Conservation (phyloP, 2,797 vertebrate species). For the Pantherophis vulpinus region DNA sequence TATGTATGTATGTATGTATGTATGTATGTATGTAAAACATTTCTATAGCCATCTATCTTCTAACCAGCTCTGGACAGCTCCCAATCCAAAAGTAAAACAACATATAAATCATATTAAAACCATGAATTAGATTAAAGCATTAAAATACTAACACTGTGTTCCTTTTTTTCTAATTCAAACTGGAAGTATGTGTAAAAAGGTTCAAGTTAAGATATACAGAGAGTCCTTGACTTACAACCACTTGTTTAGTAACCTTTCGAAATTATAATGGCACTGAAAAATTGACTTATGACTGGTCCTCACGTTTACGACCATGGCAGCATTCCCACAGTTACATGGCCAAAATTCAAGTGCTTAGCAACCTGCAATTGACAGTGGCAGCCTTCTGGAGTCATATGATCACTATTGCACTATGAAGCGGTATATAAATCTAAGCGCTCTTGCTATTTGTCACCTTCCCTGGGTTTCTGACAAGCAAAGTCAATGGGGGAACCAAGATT, state of each 20-base stretch:
- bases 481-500: not conserved
- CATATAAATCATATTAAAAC: not conserved
- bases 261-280: not conserved
- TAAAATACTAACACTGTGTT: not conserved
- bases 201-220: not conserved
- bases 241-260: not conserved
- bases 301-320: not conserved
- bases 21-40: not conserved
- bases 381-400: not conserved
- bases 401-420: not conserved
- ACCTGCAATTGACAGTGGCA: not conserved
- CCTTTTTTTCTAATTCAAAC: not conserved
- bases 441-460: no score
- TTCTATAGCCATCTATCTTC: not conserved
- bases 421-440: no score
- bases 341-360: not conserved
- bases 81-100: not conserved
- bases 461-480: no score
- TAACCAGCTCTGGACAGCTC: not conserved
- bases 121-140: not conserved
- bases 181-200: not conserved
- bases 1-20: not conserved
- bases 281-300: not conserved
- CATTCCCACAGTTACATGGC: no score
- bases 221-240: not conserved